Evolutionary conservation across 2,797 vertebrate species (phyloP).

Genomic region (Pteropus rufus): DNA sequence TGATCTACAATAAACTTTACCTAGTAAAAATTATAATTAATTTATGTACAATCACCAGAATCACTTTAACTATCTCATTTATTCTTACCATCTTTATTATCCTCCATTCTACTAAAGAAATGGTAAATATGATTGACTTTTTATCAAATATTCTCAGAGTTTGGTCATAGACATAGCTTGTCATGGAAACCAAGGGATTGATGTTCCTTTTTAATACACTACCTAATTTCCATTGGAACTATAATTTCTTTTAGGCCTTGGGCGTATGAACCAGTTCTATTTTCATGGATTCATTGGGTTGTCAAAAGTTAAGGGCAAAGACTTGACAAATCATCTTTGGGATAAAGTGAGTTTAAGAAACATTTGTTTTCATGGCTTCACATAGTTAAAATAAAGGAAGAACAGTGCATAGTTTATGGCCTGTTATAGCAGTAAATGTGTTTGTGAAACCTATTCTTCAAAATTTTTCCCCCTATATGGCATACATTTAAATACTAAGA

Average conservation of each 20-base stretch:
- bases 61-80: neutral
- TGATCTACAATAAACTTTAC: neutral
- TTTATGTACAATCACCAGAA: neutral
- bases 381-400: slow-evolving; percentile 11
- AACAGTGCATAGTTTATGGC: neutral
- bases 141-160: neutral
- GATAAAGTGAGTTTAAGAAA: slow-evolving; percentile 32
- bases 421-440: neutral
- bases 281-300: slow-evolving; percentile 21
- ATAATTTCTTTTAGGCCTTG: neutral
- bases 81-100: neutral
- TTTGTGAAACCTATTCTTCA: slow-evolving; percentile 6
- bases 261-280: neutral
- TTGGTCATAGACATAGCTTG: neutral
- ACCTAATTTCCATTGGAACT: neutral
- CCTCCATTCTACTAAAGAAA: neutral
- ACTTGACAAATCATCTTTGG: slow-evolving; percentile 27
- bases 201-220: neutral
- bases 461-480: neutral
- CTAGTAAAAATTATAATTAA: neutral
- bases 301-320: slow-evolving; percentile 11
- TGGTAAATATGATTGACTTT: neutral
- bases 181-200: neutral
- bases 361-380: slow-evolving; percentile 12
- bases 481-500: neutral